phyloP scores from a whole-genome alignment of 2,113 vertebrate species.

The Halichoeres trimaculatus region DNA sequence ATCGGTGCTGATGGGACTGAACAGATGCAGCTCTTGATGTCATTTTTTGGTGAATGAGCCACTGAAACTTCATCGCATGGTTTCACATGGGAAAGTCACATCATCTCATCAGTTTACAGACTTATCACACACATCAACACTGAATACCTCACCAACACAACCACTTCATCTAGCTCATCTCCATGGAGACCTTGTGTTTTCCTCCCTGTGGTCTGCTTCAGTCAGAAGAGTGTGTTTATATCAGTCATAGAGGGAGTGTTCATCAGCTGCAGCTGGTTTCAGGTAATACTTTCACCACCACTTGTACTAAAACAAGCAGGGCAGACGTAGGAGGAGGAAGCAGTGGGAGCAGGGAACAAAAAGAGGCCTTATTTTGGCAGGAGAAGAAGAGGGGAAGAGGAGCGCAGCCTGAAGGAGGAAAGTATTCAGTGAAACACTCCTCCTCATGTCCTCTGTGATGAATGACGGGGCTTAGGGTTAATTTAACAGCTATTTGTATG shows the following conservation, averaged over 20 bases:
- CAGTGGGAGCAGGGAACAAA: slow-evolving; percentile 13
- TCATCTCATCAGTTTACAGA: slow-evolving; percentile 33
- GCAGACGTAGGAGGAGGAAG: slow-evolving; percentile 16
- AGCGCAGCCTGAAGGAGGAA: slow-evolving; percentile 4
- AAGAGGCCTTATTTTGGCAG: neutral
- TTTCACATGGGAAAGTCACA: slow-evolving; percentile 46
- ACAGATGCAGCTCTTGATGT: slow-evolving; percentile 28
- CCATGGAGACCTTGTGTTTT: slow-evolving; percentile 5
- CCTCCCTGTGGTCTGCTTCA: slow-evolving; percentile 15
- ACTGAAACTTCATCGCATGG: slow-evolving; percentile 7
- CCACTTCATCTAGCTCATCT: slow-evolving; percentile 15
- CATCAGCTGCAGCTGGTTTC: slow-evolving; percentile 46
- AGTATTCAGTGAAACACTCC: neutral
- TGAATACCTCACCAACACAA: slow-evolving; percentile 25
- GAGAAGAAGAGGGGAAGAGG: slow-evolving; percentile 3
- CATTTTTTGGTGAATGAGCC: slow-evolving; percentile 6
- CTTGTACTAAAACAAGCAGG: neutral
- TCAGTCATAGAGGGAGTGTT: neutral
- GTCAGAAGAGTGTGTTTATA: slow-evolving; percentile 32
- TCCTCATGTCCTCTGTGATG: slow-evolving; percentile 2
- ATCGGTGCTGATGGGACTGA: slow-evolving; percentile 5
- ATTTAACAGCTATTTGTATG: slow-evolving; percentile 39
- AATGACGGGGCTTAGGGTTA: slow-evolving; percentile 19
- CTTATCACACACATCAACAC: slow-evolving; percentile 28
- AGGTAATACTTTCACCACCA: slow-evolving; percentile 43